phyloP scores from a whole-genome alignment of 2,888 invertebrate genomes.

The Buathra laborator region DNA sequence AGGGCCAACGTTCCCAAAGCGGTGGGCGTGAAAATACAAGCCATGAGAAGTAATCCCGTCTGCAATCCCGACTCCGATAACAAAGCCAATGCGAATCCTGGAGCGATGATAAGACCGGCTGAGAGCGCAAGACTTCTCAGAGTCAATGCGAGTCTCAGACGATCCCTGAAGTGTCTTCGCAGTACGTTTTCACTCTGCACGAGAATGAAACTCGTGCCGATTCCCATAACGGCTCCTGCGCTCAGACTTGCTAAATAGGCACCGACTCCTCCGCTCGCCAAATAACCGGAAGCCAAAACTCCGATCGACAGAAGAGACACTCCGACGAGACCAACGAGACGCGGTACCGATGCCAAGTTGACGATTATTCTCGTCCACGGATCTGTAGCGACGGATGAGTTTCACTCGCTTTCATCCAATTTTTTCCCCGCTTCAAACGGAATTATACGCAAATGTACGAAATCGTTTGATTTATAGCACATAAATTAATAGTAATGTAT shows the following conservation, averaged over 20 bases:
- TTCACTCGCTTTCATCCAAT: slow-evolving; percentile 57
- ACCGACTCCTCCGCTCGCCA: slow-evolving; percentile 81
- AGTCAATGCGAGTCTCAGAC: slow-evolving; percentile 73
- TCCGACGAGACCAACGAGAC: slow-evolving; percentile 79
- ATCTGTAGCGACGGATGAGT: slow-evolving; percentile 83
- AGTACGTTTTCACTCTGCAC: slow-evolving; percentile 77
- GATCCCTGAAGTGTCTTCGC: slow-evolving; percentile 77
- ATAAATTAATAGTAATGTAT: not conserved
- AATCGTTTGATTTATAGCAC: slow-evolving; percentile 18
- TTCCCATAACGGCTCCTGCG: slow-evolving; percentile 82
- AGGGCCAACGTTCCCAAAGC: slow-evolving; percentile 75
- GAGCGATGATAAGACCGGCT: slow-evolving; percentile 75
- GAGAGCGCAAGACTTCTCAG: slow-evolving; percentile 77
- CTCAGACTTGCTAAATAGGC: slow-evolving; percentile 80
- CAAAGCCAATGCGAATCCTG: slow-evolving; percentile 74
- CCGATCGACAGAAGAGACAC: slow-evolving; percentile 77
- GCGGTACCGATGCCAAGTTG: slow-evolving; percentile 79
- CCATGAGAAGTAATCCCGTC: slow-evolving; percentile 76
- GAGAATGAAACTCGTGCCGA: slow-evolving; percentile 79
- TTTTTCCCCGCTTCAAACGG: slow-evolving; percentile 52
- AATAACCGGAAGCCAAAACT: slow-evolving; percentile 79
- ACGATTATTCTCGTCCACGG: slow-evolving; percentile 88
- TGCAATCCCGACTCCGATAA: slow-evolving; percentile 72
- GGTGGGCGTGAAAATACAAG: slow-evolving; percentile 76
- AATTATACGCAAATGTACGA: slow-evolving; percentile 39